These are phyloP conservation scores for Nemurella pictetii DNA, from an alignment of 2,888 invertebrate species.

Conservation along the genomic window DNA sequence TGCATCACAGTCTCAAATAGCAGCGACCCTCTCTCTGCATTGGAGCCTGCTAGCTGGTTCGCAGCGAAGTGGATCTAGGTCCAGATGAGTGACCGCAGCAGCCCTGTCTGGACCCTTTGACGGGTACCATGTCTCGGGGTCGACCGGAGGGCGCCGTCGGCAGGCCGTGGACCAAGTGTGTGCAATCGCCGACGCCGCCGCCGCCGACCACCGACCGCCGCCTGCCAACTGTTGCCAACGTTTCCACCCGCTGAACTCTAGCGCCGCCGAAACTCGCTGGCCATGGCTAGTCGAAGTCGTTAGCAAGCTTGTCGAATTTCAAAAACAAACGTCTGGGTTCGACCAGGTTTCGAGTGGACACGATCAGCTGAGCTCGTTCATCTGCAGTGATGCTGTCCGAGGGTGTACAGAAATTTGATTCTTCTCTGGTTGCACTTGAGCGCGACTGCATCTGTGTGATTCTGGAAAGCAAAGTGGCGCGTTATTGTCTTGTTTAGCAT, in stretches of 20 bases:
- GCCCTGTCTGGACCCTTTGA: too few relatives aligned
- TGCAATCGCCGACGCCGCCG: not conserved
- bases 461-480: not conserved
- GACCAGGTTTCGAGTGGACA: not conserved
- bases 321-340: not conserved
- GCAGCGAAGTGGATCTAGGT: not conserved
- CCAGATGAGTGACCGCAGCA: not conserved
- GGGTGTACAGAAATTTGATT: not conserved
- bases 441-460: not conserved
- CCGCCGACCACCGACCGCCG: not conserved
- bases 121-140: too few relatives aligned
- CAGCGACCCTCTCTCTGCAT: not conserved
- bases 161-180: not conserved
- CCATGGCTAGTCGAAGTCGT: not conserved
- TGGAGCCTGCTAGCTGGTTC: too few relatives aligned
- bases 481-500: not conserved
- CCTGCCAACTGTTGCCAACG: conserved; percentile 32
- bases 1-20: not conserved
- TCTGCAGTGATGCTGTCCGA: not conserved
- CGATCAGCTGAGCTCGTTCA: not conserved
- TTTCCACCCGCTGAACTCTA: not conserved
- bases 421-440: not conserved
- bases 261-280: conserved; percentile 13
- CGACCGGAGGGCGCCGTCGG: not conserved
- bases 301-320: conserved; percentile 4